These are phyloP conservation scores for Thyatira batis DNA, from an alignment of 2,888 invertebrate species.

Conservation along the genomic window DNA sequence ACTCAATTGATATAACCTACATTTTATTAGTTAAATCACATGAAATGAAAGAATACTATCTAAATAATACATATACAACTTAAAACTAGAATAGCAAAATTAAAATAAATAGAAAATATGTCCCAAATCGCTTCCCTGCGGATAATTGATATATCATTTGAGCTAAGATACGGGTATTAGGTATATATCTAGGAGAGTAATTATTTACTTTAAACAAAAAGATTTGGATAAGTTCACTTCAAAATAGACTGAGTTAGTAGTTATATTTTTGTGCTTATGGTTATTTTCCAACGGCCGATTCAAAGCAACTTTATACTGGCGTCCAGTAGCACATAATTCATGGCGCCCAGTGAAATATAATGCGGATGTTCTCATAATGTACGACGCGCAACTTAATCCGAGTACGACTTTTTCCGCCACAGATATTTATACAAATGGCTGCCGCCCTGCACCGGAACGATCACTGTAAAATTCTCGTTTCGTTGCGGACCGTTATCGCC, in stretches of 20 bases:
- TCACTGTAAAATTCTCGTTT: slow-evolving; percentile 43
- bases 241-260: too few relatives aligned
- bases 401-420: slow-evolving; percentile 64
- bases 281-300: slow-evolving; percentile 59
- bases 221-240: not conserved
- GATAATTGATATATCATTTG: too few relatives aligned
- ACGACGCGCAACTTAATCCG: slow-evolving; percentile 75
- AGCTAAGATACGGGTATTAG: too few relatives aligned
- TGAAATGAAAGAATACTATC: too few relatives aligned
- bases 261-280: slow-evolving; percentile 29
- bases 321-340: slow-evolving; percentile 69
- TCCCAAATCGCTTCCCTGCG: too few relatives aligned
- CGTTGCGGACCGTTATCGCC: slow-evolving; percentile 29
- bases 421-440: slow-evolving; percentile 62
- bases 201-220: not conserved
- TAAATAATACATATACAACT: too few relatives aligned
- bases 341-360: slow-evolving; percentile 74
- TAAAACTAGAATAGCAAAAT: too few relatives aligned
- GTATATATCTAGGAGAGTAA: too few relatives aligned
- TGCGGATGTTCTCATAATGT: slow-evolving; percentile 76
- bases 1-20: too few relatives aligned
- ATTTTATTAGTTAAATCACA: too few relatives aligned
- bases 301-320: slow-evolving; percentile 62
- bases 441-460: slow-evolving; percentile 34
- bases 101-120: too few relatives aligned